Evolutionary conservation across 2,888 invertebrate species (phyloP), one percentile per base, ranked within the genome.

Genomic region (Tanypteryx hageni): DNA sequence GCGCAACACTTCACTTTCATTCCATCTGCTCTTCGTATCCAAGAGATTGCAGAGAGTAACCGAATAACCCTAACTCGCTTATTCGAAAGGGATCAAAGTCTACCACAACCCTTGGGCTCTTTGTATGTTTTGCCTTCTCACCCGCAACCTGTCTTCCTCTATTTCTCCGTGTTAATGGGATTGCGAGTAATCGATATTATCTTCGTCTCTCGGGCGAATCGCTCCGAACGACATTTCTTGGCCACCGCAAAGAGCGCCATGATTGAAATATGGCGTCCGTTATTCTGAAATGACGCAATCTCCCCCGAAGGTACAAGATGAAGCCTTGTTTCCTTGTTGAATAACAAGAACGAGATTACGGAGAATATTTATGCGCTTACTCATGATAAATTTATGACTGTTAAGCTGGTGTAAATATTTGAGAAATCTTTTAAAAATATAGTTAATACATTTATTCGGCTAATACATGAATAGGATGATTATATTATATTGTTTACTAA

Each of bases 151-250:
- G 18, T 44, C 1, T 44, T 44, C 44, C 44, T 68, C 68, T 22
- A 68, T 68, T 64, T 64, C 64, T 64, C 18, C 64, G 64, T n/a
- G 64, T 64, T 68, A 68, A 68, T 68, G 68, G n/a, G 68, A 68
- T 68, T 68, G 68, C 68, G 68, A 68, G 68, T 68, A 68, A 68
- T 68, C 68, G 68, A 68, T 68, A 68, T 68, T 68, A 68, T 68
- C 68, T 16, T 68, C 68, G 18, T 18, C 13, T 68, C 44, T 44
- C 44, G 44, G 5, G 44, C 68, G 68, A 68, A 68, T 68, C 68
- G 68, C 18, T n/a, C 64, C 16, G 64, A 68, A 68, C 8, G n/a
- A 2, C 68, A 22, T 68, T 44, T 44, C 44, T 44, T 44, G 44
- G 44, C 68, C 68, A 68, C 68, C 68, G 68, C 68, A 68, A 68